Evolutionary conservation across 2,113 vertebrate species (phyloP), one percentile per base, ranked within the genome.

Genomic region (Aldabrachelys gigantea): DNA sequence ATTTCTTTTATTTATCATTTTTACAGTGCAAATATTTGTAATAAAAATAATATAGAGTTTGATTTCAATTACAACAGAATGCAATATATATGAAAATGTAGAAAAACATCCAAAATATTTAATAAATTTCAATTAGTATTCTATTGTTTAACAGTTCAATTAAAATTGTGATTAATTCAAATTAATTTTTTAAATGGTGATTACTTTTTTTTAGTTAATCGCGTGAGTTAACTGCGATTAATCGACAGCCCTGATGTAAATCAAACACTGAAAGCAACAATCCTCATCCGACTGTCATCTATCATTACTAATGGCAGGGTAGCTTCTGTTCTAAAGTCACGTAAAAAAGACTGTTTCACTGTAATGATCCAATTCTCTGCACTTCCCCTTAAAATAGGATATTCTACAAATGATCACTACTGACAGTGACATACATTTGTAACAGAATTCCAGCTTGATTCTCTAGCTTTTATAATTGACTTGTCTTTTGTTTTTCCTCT

Each of bases 261-360:
- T 85, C 69, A 85, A 93, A 97, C 91, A 97, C 52, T 80, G 95
- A 97, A 97, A 96, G 96, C 96, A 97, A 89, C 97, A 97, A 97
- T 94, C 87, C 65, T 96, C 87, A 94, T 91, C 88, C 91, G 95
- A 96, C 91, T 97, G 96, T 97, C 96, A 94, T 44, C 78, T 97
- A 96, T 97, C 52, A 96, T 96, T 94, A 96, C 72, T 97, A 98
- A 97, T 98, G 96, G 97, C 89, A 97, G 88, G 89, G 94, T 98
- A 97, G 83, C 96, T 97, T 98, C 96, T 95, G 96, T 97, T 98
- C 98, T 97, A 95, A 97, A 96, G 93, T 96, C 92, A 95, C 82
- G 86, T 88, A 94, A 97, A 95, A 92, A 89, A 90, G 89, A 85
- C 94, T 54, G 9, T 82, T 96, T 94, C 47, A 25, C 90, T 97